Base-by-base conservation (phyloP, 2,113 vertebrate genomes). In the Anhinga anhinga region DNA sequence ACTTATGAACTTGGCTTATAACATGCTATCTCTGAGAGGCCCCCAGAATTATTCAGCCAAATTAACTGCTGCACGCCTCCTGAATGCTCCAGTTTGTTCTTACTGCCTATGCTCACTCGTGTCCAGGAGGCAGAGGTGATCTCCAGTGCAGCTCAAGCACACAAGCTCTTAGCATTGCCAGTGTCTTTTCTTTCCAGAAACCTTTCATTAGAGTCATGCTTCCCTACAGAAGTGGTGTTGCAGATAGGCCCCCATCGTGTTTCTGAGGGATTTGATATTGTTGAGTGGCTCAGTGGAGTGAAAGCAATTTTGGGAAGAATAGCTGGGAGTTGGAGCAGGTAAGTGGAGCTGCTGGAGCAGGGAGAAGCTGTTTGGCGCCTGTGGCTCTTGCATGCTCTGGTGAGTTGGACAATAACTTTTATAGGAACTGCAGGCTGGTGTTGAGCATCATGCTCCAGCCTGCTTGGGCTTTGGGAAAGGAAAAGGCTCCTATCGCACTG, bases 201-300 rank as follows among this genome's bases (percentile, higher is more conserved):
- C 25, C 21, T 83, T 32, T 36, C 40, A 29, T 42, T 44, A 61
- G 49, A 62, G 50, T 58, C 16, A 8, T 7, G 40, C 30, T 58
- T 77, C 34, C 63, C 53, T 52, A 1, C 36, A 26, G 53, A 32
- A 61, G 7, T 9, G 50, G 32, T 29, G 42, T 15, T 91, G 73
- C 42, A 85, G 27, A 34, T 27, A 19, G 45, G 15, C 15, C 15
- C 29, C 34, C 5, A 1, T 18, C 0, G 0, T 38, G 38, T 74
- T 84, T 80, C 53, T 30, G 65, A 62, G 73, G 69, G 18, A 15
- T 81, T 52, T n/a, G 23, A 17, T 73, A 3, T 52, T 52, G 34
- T 12, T 59, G 55, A 27, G 17, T 21, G 66, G 50, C 38, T 95
- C 67, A 20, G 19, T 3, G 16, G 58, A 29, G 36, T 13, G 42